Base-by-base conservation (phyloP, 2,888 invertebrate genomes). In the Pterostichus niger region DNA sequence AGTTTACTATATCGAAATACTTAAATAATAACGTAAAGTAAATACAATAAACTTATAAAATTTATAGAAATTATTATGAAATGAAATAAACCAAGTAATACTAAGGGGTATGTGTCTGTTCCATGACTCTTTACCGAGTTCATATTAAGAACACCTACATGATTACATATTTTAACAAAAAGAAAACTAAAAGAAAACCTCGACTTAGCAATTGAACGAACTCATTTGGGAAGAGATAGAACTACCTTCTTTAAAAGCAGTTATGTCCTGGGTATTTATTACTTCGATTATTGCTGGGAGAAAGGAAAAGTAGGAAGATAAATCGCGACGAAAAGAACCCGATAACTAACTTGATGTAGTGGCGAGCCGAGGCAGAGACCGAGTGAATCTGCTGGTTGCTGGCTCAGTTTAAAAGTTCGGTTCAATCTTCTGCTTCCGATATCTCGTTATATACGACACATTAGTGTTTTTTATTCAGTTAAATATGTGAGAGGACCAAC, bases 301-400 rank as follows among this genome's bases (percentile, higher is more conserved):
- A 64, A 64, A 64, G 64, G 64, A 64, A 64, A 64, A 64, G 64
- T 64, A 13, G 59, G 64, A 64, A 64, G 35, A 64, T 64, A 64
- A 64, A 64, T 35, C 35, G 59, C 24, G 33, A 64, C 35, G 64
- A 33, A 35, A 61, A 35, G 64, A 35, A 33, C 33, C 33, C 33
- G 64, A 64, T 64, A 64, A 64, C 64, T 64, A 64, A n/a, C 64
- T 11, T 33, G 64, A 64, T 33, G 35, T 64, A 64, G 31, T 59
- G 31, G 59, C 52, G 24, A 17, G 5, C 10, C 52, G 31, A 17
- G 5, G 56, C 7, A 17, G 5, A 24, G 24, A 24, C 3, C 2
- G 24, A 24, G 24, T 24, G 24, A 24, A 24, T 24, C 24, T 24
- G 24, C 24, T 24, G 24, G 24, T 1, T 59, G 59, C 59, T 59